Evolutionary conservation across 92 coral and sea anemone genomes (phyloP), one percentile per base, ranked within the genome.

Genomic region (Zoanthus sansibaricus): DNA sequence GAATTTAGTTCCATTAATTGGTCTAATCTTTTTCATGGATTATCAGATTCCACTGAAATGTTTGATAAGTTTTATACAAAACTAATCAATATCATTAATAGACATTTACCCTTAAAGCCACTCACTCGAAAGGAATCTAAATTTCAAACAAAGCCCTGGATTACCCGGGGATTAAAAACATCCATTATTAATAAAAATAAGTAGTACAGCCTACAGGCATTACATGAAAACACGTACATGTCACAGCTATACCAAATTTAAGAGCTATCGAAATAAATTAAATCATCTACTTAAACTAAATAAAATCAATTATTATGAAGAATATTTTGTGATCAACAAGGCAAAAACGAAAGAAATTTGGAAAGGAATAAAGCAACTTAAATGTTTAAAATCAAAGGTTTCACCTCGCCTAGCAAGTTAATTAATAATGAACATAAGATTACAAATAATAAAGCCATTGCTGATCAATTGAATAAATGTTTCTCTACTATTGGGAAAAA

Each of bases 101-200:
- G 73, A 4, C 86, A 84, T 86, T 73, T 82, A 37, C 92, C 89
- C 30, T 48, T 89, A 11, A 76, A 85, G 54, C 77, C 56, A 74
- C 61, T 90, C 15, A 17, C 84, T 25, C 78, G 64, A 45, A 82
- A 76, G 58, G 56, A 91, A 75, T 49, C 70, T 6, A 87, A 82
- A 66, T 49, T 31, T 46, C 61, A 55, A 55, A 55, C 61, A 55
- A 55, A 55, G 61, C 61, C 61, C 61, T 55, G 61, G 61, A 55
- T 91, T 61, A 87, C 91, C 5, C 55, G 4, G 52, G 93, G 91
- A 17, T 66, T 91, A 18, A 82, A 71, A 13, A 58, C 20, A 16
- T 90, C 93, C 4, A 87, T 90, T 49, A 15, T n/a, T 20, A 86
- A 31, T 54, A 86, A 87, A 86, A 86, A 82, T 73, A 87, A 67